These are phyloP conservation scores for Rhopalosiphum padi DNA, from an alignment of 1,140 invertebrate genomes.

Conservation along the genomic window DNA sequence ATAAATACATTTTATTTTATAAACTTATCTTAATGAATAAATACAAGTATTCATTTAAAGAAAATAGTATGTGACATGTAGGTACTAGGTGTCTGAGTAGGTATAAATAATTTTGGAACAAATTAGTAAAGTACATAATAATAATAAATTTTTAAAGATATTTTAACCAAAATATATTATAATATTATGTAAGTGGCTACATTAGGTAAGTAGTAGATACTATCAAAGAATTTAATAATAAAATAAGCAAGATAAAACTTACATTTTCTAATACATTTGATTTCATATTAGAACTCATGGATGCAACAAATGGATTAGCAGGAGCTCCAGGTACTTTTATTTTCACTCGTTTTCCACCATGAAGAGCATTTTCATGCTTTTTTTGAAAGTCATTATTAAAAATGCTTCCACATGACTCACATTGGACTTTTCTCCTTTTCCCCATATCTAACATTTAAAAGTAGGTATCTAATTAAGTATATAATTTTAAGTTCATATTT, in stretches of 20 bases:
- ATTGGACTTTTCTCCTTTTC: not conserved
- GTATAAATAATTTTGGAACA: too few species aligned
- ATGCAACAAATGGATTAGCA: constrained; percentile 10
- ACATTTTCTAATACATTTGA: not conserved
- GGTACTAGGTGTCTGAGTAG: too few species aligned
- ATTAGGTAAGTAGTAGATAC: too few species aligned
- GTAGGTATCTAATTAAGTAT: not conserved
- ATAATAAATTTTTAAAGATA: too few species aligned
- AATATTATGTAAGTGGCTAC: too few species aligned
- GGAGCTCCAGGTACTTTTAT: constrained; percentile 15
- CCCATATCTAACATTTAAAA: not conserved
- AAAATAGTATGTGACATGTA: too few species aligned
- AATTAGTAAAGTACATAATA: too few species aligned
- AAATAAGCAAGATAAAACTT: not conserved
- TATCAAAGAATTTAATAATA: too few species aligned
- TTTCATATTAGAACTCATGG: not conserved
- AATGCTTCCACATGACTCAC: not conserved
- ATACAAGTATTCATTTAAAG: too few species aligned
- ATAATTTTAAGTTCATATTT: not conserved
- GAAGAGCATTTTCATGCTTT: constrained; percentile 2
- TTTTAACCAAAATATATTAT: too few species aligned
- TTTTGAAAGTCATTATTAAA: not conserved
- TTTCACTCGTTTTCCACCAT: constrained; percentile 2
- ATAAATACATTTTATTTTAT: too few species aligned
- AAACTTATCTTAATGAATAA: too few species aligned